Percentiles rank a stretch among this genome's conserved stretches.
Evolutionary conservation across 2,888 invertebrate genomes (phyloP).

Genomic region (Hypercompe scribonia): DNA sequence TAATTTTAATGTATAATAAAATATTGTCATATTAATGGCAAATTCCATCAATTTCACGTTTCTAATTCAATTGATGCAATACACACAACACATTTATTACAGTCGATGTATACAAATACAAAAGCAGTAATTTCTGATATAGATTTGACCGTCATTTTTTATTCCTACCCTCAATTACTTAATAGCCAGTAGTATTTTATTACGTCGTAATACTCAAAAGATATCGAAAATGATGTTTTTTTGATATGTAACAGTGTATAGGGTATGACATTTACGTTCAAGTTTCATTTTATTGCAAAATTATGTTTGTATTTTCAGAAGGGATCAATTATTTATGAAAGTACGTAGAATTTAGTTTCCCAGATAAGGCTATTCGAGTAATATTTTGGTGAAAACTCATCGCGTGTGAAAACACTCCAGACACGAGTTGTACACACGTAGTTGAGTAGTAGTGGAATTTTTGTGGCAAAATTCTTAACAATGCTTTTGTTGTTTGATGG

Average conservation of each 20-base stretch:
- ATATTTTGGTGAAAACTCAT: too few species aligned
- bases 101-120: constrained; percentile 1
- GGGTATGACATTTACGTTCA: neutral
- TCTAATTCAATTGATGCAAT: neutral
- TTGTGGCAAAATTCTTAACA: too few species aligned
- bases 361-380: too few species aligned
- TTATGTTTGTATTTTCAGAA: neutral
- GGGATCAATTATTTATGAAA: neutral
- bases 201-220: constrained; percentile 34
- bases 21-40: too few species aligned
- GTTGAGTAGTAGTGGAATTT: too few species aligned
- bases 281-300: neutral
- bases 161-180: constrained; percentile 44
- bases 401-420: too few species aligned
- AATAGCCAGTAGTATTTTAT: constrained; percentile 43
- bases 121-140: constrained; percentile 6
- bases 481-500: too few species aligned
- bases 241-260: constrained; percentile 18
- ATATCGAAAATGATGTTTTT: constrained; percentile 30
- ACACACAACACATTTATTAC: neutral
- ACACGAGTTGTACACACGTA: too few species aligned
- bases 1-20: too few species aligned
- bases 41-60: neutral
- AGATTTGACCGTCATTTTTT: constrained; percentile 46
- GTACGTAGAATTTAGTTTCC: neutral